phyloP scores from a whole-genome alignment of 2,113 vertebrate species.

The Budorcas taxicolor region DNA sequence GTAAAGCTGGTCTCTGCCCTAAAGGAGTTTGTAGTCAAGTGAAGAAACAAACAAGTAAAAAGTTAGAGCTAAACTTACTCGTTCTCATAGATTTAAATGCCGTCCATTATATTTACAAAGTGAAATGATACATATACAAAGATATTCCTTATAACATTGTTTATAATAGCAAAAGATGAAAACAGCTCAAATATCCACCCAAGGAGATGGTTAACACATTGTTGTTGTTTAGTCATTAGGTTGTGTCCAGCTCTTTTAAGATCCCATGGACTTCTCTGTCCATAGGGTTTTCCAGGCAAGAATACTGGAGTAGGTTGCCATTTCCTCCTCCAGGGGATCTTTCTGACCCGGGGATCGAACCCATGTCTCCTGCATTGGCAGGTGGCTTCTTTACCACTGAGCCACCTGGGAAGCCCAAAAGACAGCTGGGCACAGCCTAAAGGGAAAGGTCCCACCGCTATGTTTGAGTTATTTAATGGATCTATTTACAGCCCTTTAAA shows the following conservation, averaged over 20 bases:
- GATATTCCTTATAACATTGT: neutral
- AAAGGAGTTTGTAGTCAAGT: neutral
- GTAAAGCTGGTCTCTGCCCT: neutral
- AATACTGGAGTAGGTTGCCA: neutral
- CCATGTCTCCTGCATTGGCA: neutral
- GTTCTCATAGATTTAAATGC: neutral
- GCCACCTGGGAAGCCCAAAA: neutral
- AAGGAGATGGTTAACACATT: neutral
- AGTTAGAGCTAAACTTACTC: neutral
- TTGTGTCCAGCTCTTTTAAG: neutral
- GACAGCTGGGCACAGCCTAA: neutral
- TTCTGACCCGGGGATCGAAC: accelerated
- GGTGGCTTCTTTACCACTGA: neutral
- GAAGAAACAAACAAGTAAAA: neutral
- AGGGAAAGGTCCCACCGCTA: neutral
- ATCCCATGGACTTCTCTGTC: neutral
- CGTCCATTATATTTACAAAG: neutral
- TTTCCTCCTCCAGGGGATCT: neutral
- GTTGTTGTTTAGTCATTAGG: neutral
- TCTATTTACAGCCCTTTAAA: neutral
- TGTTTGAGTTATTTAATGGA: neutral
- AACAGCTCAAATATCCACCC: neutral
- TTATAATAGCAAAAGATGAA: neutral
- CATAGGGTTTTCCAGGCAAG: neutral
- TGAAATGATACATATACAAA: neutral